phyloP scores from a whole-genome alignment of 2,797 vertebrate genomes.

The Danio tinwini region DNA sequence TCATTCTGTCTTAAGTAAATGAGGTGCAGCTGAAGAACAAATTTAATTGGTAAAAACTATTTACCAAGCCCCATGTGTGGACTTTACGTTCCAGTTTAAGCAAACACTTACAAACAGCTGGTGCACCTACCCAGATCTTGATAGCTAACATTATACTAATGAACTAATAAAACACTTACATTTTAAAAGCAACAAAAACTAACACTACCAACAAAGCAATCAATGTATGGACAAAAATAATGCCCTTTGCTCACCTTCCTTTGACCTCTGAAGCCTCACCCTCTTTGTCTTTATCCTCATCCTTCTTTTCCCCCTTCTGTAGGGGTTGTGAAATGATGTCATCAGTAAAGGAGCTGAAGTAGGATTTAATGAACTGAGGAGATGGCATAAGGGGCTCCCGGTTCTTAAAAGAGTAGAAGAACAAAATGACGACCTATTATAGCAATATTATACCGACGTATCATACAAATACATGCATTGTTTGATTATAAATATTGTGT shows the following conservation, averaged over 20 bases:
- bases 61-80: too few species aligned
- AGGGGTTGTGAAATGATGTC: conserved; percentile 97
- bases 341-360: conserved; percentile 98
- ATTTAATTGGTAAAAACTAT: too few species aligned
- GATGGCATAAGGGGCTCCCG: conserved; percentile 99
- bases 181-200: neutral
- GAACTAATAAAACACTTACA: neutral
- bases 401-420: conserved; percentile 78
- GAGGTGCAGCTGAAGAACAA: too few species aligned
- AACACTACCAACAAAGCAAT: neutral
- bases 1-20: too few species aligned
- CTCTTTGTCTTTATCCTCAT: conserved; percentile 99
- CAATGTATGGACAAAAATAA: neutral
- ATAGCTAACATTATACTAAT: neutral
- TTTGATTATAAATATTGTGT: too few species aligned
- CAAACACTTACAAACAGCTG: too few species aligned
- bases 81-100: too few species aligned
- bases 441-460: too few species aligned
- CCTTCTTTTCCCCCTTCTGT: conserved; percentile 97
- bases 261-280: conserved; percentile 93
- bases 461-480: too few species aligned
- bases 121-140: neutral
- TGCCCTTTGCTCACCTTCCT: conserved; percentile 80
- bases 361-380: conserved; percentile 99
- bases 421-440: too few species aligned